Percentiles rank a stretch among this genome's conserved stretches.
Conservation (phyloP, 2,888 invertebrate species). For the Euzophera pinguis region DNA sequence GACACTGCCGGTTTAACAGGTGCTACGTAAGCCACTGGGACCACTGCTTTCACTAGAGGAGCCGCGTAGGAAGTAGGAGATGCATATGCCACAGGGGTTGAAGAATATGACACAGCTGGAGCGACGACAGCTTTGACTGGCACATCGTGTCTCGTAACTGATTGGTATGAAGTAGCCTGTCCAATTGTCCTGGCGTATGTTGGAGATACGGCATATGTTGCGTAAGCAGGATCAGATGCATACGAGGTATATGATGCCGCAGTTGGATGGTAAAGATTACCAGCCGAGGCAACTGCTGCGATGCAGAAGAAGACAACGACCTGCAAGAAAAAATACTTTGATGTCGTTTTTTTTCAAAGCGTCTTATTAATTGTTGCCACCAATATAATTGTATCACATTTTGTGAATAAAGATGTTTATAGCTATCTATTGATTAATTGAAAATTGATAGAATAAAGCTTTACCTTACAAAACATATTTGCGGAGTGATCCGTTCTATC, state of each 20-base stretch:
- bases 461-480: constrained; percentile 8
- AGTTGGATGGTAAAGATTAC: neutral
- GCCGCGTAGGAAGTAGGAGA: neutral
- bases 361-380: neutral
- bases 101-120: neutral
- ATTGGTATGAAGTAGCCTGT: constrained; percentile 5
- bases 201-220: neutral
- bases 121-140: neutral
- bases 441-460: neutral
- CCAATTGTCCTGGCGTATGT: neutral
- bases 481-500: neutral
- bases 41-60: neutral
- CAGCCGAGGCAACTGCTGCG: constrained; percentile 4
- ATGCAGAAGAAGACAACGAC: constrained; percentile 8
- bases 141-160: neutral
- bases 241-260: neutral
- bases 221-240: neutral
- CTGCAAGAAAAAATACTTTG: neutral
- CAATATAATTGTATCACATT: too few species aligned
- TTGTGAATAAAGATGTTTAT: too few species aligned
- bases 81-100: neutral
- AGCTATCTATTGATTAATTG: too few species aligned
- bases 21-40: constrained; percentile 30
- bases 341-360: neutral
- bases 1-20: constrained; percentile 2